These are phyloP conservation scores for Scotopteryx bipunctaria DNA, from an alignment of 2,888 invertebrate genomes.

Conservation along the genomic window DNA sequence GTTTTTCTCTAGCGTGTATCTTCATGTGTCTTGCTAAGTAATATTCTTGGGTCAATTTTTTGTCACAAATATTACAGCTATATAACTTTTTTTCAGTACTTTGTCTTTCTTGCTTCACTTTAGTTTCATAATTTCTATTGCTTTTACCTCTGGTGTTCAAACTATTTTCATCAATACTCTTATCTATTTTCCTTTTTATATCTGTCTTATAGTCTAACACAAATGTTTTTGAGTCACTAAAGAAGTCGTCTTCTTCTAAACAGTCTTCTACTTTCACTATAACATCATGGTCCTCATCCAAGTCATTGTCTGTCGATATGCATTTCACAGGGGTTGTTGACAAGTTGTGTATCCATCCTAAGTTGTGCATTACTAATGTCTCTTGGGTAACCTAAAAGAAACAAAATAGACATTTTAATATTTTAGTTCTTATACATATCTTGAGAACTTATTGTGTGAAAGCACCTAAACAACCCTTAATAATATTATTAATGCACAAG, in stretches of 20 bases:
- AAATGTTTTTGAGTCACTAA: conserved; percentile 9
- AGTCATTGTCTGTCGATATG: conserved; percentile 12
- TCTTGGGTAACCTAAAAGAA: conserved; percentile 19
- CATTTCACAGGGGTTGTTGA: not conserved
- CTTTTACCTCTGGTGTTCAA: not conserved
- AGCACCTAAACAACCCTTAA: too few relatives aligned
- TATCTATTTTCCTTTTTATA: not conserved
- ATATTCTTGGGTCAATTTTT: conserved; percentile 14
- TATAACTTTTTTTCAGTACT: conserved; percentile 4
- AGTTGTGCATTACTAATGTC: conserved; percentile 9
- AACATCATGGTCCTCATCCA: conserved; percentile 1
- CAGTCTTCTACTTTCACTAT: conserved; percentile 13
- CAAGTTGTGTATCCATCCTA: conserved; percentile 23
- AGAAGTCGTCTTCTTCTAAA: conserved; percentile 13
- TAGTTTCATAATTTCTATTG: not conserved
- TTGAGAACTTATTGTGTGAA: too few relatives aligned
- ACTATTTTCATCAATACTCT: not conserved
- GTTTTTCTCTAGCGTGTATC: conserved; percentile 20
- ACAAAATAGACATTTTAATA: not conserved
- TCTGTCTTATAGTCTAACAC: not conserved
- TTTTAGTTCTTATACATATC: too few relatives aligned
- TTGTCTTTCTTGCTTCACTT: conserved; percentile 11
- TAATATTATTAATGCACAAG: too few relatives aligned
- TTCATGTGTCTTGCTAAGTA: conserved; percentile 16
- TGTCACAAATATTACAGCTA: conserved; percentile 15